These are phyloP conservation scores for Andrena haemorrhoa DNA, from an alignment of 2,888 invertebrate genomes.

Conservation along the genomic window DNA sequence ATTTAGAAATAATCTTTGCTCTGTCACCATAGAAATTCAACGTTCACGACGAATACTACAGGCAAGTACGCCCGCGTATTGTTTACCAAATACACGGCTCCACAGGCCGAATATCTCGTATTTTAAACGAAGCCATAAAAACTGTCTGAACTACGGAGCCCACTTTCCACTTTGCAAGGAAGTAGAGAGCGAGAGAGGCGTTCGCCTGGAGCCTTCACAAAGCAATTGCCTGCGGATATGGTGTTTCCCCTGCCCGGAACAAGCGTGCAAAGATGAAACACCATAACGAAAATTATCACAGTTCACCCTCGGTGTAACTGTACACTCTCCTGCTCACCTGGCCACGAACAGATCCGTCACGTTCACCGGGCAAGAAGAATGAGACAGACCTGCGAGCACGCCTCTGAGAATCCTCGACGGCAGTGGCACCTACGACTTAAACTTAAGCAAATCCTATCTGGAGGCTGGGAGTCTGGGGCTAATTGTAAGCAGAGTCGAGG, in stretches of 20 bases:
- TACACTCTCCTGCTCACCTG: neutral
- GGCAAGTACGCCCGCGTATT: neutral
- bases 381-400: neutral
- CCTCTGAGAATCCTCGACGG: neutral
- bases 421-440: neutral
- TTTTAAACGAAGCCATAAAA: constrained; percentile 43
- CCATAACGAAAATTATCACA: constrained; percentile 59
- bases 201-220: constrained; percentile 68
- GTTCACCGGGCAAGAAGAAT: neutral
- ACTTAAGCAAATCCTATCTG: neutral
- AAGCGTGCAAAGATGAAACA: constrained; percentile 47
- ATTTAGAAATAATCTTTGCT: constrained; percentile 74
- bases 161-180: constrained; percentile 18
- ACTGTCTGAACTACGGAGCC: constrained; percentile 27
- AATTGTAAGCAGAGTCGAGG: neutral
- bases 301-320: neutral
- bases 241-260: constrained; percentile 59
- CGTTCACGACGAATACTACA: neutral
- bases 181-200: constrained; percentile 11
- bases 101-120: constrained; percentile 42
- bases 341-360: neutral
- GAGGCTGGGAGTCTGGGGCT: neutral
- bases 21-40: constrained; percentile 8
- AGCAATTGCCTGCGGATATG: constrained; percentile 72
- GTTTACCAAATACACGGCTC: constrained; percentile 28